A percentile compares a stretch with the other conserved stretches of the same genome.
phyloP scores from a whole-genome alignment of 1,140 invertebrate genomes.

The Oedothorax gibbosus region DNA sequence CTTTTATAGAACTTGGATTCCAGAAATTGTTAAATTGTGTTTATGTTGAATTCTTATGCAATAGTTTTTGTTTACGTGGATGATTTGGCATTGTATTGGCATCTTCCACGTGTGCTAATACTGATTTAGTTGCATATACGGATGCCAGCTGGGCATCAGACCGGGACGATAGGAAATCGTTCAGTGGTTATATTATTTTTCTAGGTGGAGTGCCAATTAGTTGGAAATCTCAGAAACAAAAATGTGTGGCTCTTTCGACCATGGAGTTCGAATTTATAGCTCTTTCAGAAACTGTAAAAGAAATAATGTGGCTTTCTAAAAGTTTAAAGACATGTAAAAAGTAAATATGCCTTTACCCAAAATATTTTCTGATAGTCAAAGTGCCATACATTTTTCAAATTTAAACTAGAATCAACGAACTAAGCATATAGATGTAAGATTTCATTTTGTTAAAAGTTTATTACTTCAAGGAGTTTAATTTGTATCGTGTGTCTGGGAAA shows the following conservation, averaged over 20 bases:
- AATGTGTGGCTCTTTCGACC: background rate
- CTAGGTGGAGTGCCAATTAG: background rate
- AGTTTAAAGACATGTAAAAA: background rate
- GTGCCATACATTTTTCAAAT: background rate
- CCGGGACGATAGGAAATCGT: background rate
- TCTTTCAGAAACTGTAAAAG: background rate
- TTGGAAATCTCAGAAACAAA: background rate
- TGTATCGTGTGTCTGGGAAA: too few relatives aligned
- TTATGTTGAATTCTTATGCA: too few relatives aligned
- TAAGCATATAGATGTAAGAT: too few relatives aligned
- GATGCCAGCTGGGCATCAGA: slow-evolving; percentile 1
- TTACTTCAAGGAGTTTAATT: too few relatives aligned
- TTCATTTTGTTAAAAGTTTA: too few relatives aligned
- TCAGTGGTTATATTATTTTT: background rate
- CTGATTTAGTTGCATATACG: background rate
- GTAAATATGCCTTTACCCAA: background rate
- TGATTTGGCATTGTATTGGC: background rate
- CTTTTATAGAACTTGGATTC: too few relatives aligned
- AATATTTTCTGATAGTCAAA: background rate
- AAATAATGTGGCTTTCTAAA: background rate
- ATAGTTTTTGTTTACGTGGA: too few relatives aligned
- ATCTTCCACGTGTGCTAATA: background rate
- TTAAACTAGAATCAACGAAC: too few relatives aligned
- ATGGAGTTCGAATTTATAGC: background rate
- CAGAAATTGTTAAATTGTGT: too few relatives aligned